Evolutionary conservation across 1,140 invertebrate species (phyloP).

Genomic region (Drosophila takahashii): DNA sequence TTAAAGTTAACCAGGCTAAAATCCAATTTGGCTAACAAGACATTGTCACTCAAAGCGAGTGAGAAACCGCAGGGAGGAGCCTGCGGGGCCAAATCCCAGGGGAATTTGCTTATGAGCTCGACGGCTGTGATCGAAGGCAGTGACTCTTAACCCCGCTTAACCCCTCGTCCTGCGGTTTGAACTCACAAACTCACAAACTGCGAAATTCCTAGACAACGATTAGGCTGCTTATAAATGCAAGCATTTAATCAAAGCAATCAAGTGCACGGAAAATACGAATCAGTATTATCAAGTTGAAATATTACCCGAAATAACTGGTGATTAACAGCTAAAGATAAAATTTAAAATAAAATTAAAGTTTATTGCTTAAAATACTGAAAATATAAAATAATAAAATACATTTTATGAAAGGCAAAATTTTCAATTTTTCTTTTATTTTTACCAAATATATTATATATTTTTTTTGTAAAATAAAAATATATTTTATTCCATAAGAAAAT

Average conservation of each 20-base stretch:
- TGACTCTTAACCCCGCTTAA: slow-evolving; percentile 15
- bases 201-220: background rate
- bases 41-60: slow-evolving; percentile 59
- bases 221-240: slow-evolving; percentile 6
- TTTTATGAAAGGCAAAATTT: too few relatives aligned
- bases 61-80: slow-evolving; percentile 30
- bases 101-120: slow-evolving; percentile 35
- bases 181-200: background rate
- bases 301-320: too few relatives aligned
- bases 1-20: slow-evolving; percentile 57
- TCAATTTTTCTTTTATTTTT: too few relatives aligned
- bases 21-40: slow-evolving; percentile 76
- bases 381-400: too few relatives aligned
- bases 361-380: too few relatives aligned
- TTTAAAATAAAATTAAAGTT: too few relatives aligned
- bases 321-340: too few relatives aligned
- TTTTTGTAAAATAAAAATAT: too few relatives aligned
- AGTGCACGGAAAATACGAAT: background rate
- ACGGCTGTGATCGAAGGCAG: slow-evolving; percentile 22
- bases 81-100: slow-evolving; percentile 21
- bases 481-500: too few relatives aligned
- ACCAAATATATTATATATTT: too few relatives aligned
- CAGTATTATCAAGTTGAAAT: too few relatives aligned
- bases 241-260: slow-evolving; percentile 2
- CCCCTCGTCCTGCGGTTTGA: slow-evolving; percentile 10